phyloP scores from a whole-genome alignment of 53 echinoderm and acorn worm species.

The Echinometra lucunter region DNA sequence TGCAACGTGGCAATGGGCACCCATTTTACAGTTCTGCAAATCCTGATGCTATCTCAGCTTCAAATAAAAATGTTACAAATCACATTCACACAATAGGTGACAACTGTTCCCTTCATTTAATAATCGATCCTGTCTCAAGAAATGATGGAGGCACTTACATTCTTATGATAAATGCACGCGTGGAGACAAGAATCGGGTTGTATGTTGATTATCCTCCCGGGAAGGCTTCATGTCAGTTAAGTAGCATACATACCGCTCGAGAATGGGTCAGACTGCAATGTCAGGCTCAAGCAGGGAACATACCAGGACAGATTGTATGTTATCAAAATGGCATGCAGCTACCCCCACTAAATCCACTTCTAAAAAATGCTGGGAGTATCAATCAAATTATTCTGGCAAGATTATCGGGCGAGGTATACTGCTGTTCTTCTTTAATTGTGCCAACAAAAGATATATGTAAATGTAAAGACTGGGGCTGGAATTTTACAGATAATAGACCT shows the following conservation, averaged over 20 bases:
- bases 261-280: slow-evolving; percentile 17
- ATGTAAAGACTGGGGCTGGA: slow-evolving; percentile 3
- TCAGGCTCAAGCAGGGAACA: background rate
- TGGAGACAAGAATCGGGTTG: background rate
- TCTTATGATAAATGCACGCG: background rate
- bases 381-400: background rate
- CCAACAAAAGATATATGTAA: background rate
- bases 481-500: background rate
- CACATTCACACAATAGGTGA: background rate
- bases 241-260: background rate
- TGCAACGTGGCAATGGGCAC: background rate
- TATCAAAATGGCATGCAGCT: background rate
- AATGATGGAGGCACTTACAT: background rate
- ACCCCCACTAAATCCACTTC: background rate
- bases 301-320: background rate
- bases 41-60: background rate
- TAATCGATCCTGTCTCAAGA: background rate
- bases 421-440: background rate
- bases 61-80: background rate
- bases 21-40: background rate
- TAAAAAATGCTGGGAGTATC: background rate
- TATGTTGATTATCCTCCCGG: background rate
- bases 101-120: background rate
- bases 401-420: background rate
- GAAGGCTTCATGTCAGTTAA: background rate